A percentile compares a stretch with the other conserved stretches of the same genome.
phyloP scores from a whole-genome alignment of 2,797 vertebrate genomes.

The Neomorphus geoffroyi region DNA sequence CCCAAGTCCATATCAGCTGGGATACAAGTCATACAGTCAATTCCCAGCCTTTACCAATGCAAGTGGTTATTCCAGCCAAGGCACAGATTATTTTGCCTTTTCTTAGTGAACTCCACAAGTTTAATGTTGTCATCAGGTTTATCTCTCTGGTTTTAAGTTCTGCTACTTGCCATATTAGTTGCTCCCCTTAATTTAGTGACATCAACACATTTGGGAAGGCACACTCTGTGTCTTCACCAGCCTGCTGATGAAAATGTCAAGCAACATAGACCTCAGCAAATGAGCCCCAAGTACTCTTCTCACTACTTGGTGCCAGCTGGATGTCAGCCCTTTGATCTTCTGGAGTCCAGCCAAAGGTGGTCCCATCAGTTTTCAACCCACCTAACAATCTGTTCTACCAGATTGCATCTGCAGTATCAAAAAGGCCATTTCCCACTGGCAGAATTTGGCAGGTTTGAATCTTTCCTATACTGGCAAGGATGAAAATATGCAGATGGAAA shows the following conservation, averaged over 20 bases:
- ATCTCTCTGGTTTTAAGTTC: background rate
- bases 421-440: conserved; percentile 5
- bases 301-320: background rate
- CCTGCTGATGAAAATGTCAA: background rate
- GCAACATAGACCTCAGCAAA: background rate
- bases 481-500: background rate
- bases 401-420: background rate
- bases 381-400: conserved; percentile 35
- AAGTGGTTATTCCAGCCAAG: background rate
- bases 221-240: background rate
- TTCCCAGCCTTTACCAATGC: background rate
- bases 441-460: background rate
- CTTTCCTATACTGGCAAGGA: background rate
- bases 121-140: background rate
- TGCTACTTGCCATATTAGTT: background rate
- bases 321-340: background rate
- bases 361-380: background rate
- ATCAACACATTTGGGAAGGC: background rate
- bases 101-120: background rate
- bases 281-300: accelerated
- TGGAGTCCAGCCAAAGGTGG: background rate
- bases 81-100: accelerated
- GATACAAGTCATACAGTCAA: background rate
- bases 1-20: accelerated
- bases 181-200: background rate